Conservation (phyloP, 2,797 vertebrate species). For the Zenarchopterus dispar region DNA sequence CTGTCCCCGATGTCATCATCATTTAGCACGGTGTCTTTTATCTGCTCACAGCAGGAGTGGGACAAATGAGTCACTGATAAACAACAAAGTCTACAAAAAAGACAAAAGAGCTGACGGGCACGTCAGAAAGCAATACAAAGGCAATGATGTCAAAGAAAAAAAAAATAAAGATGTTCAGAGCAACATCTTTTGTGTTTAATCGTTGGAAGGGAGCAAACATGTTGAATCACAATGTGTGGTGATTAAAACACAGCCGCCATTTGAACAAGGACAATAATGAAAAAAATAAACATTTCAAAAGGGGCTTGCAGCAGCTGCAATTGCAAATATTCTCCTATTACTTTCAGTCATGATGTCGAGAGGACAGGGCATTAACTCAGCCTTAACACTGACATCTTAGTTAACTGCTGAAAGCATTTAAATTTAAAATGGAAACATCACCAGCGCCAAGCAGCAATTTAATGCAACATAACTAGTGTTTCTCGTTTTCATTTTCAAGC, state of each 20-base stretch:
- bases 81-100: slow-evolving; percentile 31
- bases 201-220: slow-evolving; percentile 32
- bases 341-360: no score
- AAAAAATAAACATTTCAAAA: no score
- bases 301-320: no score
- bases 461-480: background rate
- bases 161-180: background rate
- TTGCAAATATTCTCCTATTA: no score
- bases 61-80: slow-evolving; percentile 47
- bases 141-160: slow-evolving; percentile 4
- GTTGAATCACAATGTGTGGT: slow-evolving; percentile 4
- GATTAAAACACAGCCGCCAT: no score
- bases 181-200: slow-evolving; percentile 17
- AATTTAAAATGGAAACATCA: no score
- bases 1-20: slow-evolving; percentile 99
- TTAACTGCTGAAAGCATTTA: no score
- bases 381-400: no score
- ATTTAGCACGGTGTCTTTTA: slow-evolving; percentile 93
- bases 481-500: background rate
- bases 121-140: slow-evolving; percentile 10
- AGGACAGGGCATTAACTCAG: no score
- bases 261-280: no score
- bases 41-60: slow-evolving; percentile 78
- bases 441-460: no score
- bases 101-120: slow-evolving; percentile 33